Evolutionary conservation across 2,888 invertebrate genomes (phyloP), one percentile per base, ranked within the genome.

Genomic region (Beris morrisii): DNA sequence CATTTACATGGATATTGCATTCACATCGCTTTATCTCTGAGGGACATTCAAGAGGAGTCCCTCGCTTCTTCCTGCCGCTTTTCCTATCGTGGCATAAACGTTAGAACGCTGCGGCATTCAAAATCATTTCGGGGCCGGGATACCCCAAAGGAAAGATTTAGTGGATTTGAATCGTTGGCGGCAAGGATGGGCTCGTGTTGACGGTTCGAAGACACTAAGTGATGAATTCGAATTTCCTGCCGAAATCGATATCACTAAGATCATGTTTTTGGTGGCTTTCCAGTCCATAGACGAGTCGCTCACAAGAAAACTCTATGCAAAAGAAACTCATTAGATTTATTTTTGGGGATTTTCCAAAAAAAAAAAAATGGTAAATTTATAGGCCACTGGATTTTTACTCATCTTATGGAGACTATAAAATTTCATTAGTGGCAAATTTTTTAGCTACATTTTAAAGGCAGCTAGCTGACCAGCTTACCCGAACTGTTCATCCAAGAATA

Each of bases 1-100:
- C 69, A 69, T 69, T 69, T 69, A 69, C 69, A 69, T 69, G 69
- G 69, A 69, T 69, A 69, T 69, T 69, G 69, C 69, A 69, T 69
- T 69, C 69, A 44, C 66, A 64, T 66, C 66, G 58, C 66, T 69
- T 69, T 66, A 69, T 69, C 69, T 69, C 57, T 31, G 43, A 59
- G 58, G 68, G 64, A 66, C 66, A 66, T 66, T 68, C 52, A 50
- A 52, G 61, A 32, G 38, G 38, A 38, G 7, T 38, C 38, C 38
- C 9, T 38, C 7, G 7, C 9, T 38, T 38, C 38, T 5, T 3
- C 38, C 7, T 1, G 2, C 9, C 38, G 7, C 7, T 3, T 7
- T 38, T 38, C 38, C 7, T 5, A 7, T 38, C 9, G 38, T 9
- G 9, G 9, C 5, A 3, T 38, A 38, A 38, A 38, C 38, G 38